Evolutionary conservation across 2,888 invertebrate species (phyloP).

Genomic region (Oxytorus armatus): DNA sequence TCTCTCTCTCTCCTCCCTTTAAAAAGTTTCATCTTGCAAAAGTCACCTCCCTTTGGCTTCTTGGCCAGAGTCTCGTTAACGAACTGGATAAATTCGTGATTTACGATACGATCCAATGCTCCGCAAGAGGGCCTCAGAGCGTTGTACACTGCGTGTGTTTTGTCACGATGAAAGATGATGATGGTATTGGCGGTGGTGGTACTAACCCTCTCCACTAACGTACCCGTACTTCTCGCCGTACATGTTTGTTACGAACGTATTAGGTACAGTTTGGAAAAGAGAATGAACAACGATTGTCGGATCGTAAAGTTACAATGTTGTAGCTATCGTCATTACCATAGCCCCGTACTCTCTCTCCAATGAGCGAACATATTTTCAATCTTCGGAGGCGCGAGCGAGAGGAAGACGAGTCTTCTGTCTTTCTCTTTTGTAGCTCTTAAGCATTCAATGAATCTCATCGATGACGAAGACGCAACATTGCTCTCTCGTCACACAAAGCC

Average conservation of each 20-base stretch:
- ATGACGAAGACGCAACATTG: too few species aligned
- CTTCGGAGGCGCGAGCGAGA: background rate
- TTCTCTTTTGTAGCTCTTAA: conserved; percentile 5
- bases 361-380: conserved; percentile 11
- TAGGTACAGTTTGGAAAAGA: conserved; percentile 31
- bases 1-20: conserved; percentile 16
- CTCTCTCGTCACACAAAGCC: too few species aligned
- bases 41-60: conserved; percentile 28
- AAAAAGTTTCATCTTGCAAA: conserved; percentile 15
- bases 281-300: conserved; percentile 50
- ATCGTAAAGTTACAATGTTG: conserved; percentile 52
- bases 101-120: conserved; percentile 68
- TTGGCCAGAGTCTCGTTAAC: conserved; percentile 62
- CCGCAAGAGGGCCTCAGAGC: conserved; percentile 19
- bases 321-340: conserved; percentile 62
- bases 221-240: background rate
- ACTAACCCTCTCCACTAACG: conserved; percentile 13
- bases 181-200: conserved; percentile 36
- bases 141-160: conserved; percentile 48
- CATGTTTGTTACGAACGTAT: conserved; percentile 5
- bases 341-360: conserved; percentile 28
- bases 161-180: conserved; percentile 64
- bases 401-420: too few species aligned
- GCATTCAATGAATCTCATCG: conserved; percentile 40
- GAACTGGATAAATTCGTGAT: conserved; percentile 69